These are phyloP conservation scores for Dryomyza anilis DNA, from an alignment of 2,888 invertebrate species.

Conservation along the genomic window DNA sequence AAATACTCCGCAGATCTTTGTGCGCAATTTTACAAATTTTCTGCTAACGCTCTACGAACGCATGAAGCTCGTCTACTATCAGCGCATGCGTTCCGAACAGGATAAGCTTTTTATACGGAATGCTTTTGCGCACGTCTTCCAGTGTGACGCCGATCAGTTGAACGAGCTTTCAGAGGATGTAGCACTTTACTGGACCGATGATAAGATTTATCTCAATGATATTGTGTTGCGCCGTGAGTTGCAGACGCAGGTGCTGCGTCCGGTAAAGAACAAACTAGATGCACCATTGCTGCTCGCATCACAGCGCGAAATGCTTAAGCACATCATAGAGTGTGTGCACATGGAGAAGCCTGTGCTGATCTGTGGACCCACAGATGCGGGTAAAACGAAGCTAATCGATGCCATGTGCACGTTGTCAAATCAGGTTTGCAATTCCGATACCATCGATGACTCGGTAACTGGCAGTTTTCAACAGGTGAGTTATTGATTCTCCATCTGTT, in stretches of 20 bases:
- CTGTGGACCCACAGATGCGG: conserved; percentile 58
- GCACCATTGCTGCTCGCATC: conserved; percentile 63
- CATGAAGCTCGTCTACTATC: conserved; percentile 80
- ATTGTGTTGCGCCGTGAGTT: conserved; percentile 63
- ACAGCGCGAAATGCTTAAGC: conserved; percentile 75
- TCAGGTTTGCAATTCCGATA: conserved; percentile 54
- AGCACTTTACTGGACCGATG: conserved; percentile 66
- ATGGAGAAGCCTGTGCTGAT: conserved; percentile 90
- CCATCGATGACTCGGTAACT: conserved; percentile 61
- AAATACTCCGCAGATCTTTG: conserved; percentile 31
- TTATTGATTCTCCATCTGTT: neutral
- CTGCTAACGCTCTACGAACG: conserved; percentile 57
- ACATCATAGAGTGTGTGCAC: conserved; percentile 82
- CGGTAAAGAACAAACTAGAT: conserved; percentile 48
- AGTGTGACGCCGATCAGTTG: conserved; percentile 54
- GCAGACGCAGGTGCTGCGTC: conserved; percentile 41
- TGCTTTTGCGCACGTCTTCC: conserved; percentile 63
- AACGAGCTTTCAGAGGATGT: conserved; percentile 63
- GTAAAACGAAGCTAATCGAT: conserved; percentile 60
- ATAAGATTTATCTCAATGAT: conserved; percentile 71
- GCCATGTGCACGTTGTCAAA: conserved; percentile 56
- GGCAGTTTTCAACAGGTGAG: conserved; percentile 95
- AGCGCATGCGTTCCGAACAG: conserved; percentile 79
- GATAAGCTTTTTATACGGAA: conserved; percentile 76
- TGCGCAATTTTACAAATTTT: conserved; percentile 43